A percentile compares a stretch with the other conserved stretches of the same genome.
Evolutionary conservation across 2,797 vertebrate species (phyloP).

Genomic region (Xyrichtys novacula): DNA sequence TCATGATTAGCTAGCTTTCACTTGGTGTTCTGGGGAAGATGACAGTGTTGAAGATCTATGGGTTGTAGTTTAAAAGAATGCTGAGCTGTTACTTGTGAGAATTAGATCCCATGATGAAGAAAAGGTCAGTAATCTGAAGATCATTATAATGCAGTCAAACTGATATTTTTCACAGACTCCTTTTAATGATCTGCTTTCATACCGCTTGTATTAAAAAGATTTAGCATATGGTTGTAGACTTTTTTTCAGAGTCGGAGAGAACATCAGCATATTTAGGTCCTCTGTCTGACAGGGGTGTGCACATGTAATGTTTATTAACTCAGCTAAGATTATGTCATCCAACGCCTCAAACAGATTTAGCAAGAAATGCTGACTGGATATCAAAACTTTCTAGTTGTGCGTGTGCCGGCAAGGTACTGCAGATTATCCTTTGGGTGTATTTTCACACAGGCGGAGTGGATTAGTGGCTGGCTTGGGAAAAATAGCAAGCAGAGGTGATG

Average conservation of each 20-base stretch:
- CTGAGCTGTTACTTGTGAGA: slow-evolving; percentile 6
- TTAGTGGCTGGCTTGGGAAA: slow-evolving; percentile 48
- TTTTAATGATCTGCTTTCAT: slow-evolving; percentile 24
- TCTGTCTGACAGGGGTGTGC: slow-evolving; percentile 20
- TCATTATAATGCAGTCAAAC: slow-evolving; percentile 12
- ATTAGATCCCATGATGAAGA: slow-evolving; percentile 12
- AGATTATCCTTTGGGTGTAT: slow-evolving; percentile 54
- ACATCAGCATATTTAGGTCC: slow-evolving; percentile 24
- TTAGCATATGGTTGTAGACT: slow-evolving; percentile 7
- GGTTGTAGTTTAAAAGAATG: slow-evolving; percentile 20
- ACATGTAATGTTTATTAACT: slow-evolving; percentile 43
- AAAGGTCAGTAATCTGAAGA: slow-evolving; percentile 19
- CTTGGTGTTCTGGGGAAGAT: slow-evolving; percentile 21
- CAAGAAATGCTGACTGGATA: slow-evolving; percentile 54
- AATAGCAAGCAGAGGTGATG: slow-evolving; percentile 52
- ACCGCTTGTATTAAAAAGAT: slow-evolving; percentile 14
- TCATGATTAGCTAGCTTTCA: slow-evolving; percentile 34
- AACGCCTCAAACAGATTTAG: slow-evolving; percentile 42
- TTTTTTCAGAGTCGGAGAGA: slow-evolving; percentile 33
- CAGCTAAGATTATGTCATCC: slow-evolving; percentile 35
- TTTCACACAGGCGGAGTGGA: slow-evolving; percentile 54
- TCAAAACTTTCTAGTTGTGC: slow-evolving; percentile 41
- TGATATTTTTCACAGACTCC: slow-evolving; percentile 8
- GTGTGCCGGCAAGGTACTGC: slow-evolving; percentile 40
- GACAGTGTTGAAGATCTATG: slow-evolving; percentile 24